Evolutionary conservation across 2,797 vertebrate species (phyloP), one percentile per base, ranked within the genome.

Genomic region (Eutrigla gurnardus): DNA sequence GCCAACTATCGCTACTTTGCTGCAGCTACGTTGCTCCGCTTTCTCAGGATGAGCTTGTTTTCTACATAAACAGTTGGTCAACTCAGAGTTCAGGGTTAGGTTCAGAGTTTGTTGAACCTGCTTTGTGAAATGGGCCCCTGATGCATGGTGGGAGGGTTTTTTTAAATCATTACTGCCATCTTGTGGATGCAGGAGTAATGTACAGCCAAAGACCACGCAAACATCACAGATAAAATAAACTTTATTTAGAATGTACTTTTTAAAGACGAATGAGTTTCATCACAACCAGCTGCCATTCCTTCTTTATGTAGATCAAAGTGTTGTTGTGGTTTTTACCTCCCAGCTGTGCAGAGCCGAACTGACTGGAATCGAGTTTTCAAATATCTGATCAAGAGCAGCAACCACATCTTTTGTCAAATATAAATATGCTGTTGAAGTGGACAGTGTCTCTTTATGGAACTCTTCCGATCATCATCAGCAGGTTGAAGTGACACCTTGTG

Each of bases 231-330:
- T 8, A 10, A 60, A 77, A 65, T 54, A 65, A 58, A 53, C 39
- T 81, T 80, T 67, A 68, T 67, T 63, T n/a, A 35, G 45, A 49
- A 37, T 4, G 0, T 36, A 35, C 5, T 59, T n/a, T 35, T 57
- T 40, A 49, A 25, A 70, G 9, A 68, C 3, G 0, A 52, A 18
- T 70, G 13, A 2, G 11, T 54, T 62, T 45, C 2, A 53, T 54
- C 32, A 6, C 15, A 42, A 40, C 7, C 14, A 37, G 36, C 35
- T 58, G 39, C 12, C 5, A 0, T 1, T 10, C 1, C 8, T 36
- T 25, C 40, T 57, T 4, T 14, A 33, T 61, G 43, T 6, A 46
- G 0, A 45, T 11, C 5, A 42, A 12, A 58, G n/a, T 15, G 1
- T 14, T 47, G 8, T 17, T 39, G 25, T 25, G 25, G 25, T 25